These are phyloP conservation scores for Stegodyphus dumicola DNA, from an alignment of 1,140 invertebrate species.

Conservation along the genomic window DNA sequence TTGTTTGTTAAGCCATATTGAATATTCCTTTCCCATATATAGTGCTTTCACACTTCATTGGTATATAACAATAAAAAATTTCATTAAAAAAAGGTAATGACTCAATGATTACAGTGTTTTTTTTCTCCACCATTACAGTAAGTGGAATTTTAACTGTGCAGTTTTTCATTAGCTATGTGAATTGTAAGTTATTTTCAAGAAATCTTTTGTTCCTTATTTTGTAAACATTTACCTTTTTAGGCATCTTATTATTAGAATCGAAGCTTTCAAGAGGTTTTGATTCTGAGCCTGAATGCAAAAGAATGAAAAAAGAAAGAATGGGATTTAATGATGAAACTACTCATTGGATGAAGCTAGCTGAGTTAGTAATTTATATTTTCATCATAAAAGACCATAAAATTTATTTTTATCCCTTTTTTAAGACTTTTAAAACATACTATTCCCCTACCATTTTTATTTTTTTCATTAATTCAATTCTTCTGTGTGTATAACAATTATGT, in stretches of 20 bases:
- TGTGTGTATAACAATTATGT: no score
- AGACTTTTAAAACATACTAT: no score
- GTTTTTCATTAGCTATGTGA: not conserved
- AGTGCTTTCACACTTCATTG: no score
- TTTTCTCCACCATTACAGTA: not conserved
- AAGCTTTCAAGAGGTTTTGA: conserved; percentile 22
- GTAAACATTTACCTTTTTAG: conserved; percentile 17
- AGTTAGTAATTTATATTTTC: conserved; percentile 27
- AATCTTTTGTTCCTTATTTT: not conserved
- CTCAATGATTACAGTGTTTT: not conserved
- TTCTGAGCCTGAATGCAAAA: conserved; percentile 24
- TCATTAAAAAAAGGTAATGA: not conserved
- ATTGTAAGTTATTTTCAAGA: not conserved
- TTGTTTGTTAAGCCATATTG: no score
- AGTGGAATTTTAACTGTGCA: not conserved
- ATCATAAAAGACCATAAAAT: no score
- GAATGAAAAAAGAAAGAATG: not conserved
- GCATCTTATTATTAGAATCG: conserved; percentile 53
- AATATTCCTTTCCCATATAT: no score
- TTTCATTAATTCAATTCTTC: no score
- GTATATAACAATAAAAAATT: not conserved
- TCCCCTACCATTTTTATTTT: no score
- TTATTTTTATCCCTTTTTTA: no score
- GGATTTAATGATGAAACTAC: conserved; percentile 5
- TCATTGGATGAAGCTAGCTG: conserved; percentile 61